Evolutionary conservation across 2,888 invertebrate species (phyloP).

Genomic region (Eueremaeus valkanovi): DNA sequence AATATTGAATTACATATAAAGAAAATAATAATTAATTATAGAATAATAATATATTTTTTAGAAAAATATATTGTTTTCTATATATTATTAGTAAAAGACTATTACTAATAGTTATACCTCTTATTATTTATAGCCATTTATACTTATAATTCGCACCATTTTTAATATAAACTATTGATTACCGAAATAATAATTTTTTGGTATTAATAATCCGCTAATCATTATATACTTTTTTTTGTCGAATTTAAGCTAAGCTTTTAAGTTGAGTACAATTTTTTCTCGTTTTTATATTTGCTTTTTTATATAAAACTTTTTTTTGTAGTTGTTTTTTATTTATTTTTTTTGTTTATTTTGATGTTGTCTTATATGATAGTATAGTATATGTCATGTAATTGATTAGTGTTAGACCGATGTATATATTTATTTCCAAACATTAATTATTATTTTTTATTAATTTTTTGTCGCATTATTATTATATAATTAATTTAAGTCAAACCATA

Average conservation of each 20-base stretch:
- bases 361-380: neutral
- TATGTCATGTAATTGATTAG: neutral
- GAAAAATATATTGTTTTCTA: no score
- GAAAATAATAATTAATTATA: no score
- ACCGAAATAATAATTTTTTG: no score
- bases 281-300: neutral
- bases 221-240: no score
- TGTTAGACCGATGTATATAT: neutral
- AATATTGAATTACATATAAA: no score
- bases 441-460: neutral
- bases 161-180: no score
- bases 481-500: neutral
- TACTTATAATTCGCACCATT: no score
- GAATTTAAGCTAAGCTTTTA: neutral
- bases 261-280: neutral
- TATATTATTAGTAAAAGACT: no score
- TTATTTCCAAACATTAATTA: neutral
- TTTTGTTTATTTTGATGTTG: neutral
- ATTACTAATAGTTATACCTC: no score
- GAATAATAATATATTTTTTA: no score
- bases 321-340: neutral
- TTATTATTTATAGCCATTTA: no score
- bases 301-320: neutral
- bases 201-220: no score
- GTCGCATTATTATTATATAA: neutral